phyloP scores from a whole-genome alignment of 1,140 invertebrate species.

The Dufourea novaeangliae region DNA sequence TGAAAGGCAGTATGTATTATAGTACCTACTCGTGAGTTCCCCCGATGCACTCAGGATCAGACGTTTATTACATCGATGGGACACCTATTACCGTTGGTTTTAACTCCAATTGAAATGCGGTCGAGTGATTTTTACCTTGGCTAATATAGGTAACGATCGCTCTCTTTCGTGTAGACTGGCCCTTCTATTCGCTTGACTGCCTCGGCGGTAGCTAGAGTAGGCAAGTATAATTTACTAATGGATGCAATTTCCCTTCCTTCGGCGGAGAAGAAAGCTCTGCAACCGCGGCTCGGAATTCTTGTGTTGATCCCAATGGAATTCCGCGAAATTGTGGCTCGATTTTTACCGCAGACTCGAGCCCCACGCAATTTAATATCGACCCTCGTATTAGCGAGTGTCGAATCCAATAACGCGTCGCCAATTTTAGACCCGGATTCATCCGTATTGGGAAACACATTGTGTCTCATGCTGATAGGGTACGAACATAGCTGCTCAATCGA shows the following conservation, averaged over 20 bases:
- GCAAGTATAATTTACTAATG: slow-evolving; percentile 63
- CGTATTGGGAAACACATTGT: too few relatives aligned
- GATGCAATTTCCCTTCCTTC: slow-evolving; percentile 60
- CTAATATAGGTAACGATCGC: slow-evolving; percentile 53
- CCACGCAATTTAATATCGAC: slow-evolving; percentile 19
- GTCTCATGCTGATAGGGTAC: too few relatives aligned
- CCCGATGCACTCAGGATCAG: neutral
- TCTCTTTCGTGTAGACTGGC: slow-evolving; percentile 32
- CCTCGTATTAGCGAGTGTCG: too few relatives aligned
- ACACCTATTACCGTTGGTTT: neutral
- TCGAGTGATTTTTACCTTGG: slow-evolving; percentile 35
- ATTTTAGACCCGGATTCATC: too few relatives aligned
- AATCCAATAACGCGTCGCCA: too few relatives aligned
- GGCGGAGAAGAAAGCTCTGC: neutral
- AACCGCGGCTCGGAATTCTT: slow-evolving; percentile 17
- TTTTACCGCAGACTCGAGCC: neutral
- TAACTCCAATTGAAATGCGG: neutral
- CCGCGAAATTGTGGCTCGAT: slow-evolving; percentile 36
- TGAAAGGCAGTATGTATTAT: neutral
- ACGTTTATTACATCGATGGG: neutral
- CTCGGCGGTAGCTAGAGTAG: slow-evolving; percentile 38
- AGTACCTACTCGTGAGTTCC: too few relatives aligned
- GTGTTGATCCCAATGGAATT: slow-evolving; percentile 36
- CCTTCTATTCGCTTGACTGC: neutral
- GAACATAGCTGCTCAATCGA: too few relatives aligned